Base-by-base conservation (phyloP, 2,797 vertebrate genomes). In the Sitta carolinensis region DNA sequence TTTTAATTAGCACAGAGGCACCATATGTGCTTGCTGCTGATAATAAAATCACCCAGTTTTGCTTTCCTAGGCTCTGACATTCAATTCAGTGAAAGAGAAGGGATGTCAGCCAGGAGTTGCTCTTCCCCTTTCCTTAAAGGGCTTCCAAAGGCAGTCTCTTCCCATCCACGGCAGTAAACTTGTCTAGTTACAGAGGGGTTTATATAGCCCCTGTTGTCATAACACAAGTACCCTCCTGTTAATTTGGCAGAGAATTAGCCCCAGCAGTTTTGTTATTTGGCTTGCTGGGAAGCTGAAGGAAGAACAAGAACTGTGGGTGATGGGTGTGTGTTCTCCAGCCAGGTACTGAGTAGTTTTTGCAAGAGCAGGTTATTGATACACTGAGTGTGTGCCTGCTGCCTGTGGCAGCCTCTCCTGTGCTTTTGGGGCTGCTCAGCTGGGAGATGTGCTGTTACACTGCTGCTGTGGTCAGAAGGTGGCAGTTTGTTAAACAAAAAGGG, bases 171-270 rank as follows among this genome's bases (percentile, higher is more conserved):
- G 48, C 67, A 63, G 12, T 59, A 34, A 58, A n/a, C 9, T 26
- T 17, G 2, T 29, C 27, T 78, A 0, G 40, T 55, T 80, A 20
- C 0, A 1, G 20, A 67, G 29, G 34, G 25, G 9, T 69, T 86
- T 30, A 8, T 15, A 0, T 19, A 30, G 55, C 12, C 13, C 13
- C 11, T 1, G 1, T 32, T 52, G 13, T 59, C 2, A 0, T 40
- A 22, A 7, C 15, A 26, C 0, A 2, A 22, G 30, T 42, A 25
- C 8, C 1, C 1, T 62, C 4, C 19, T 76, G 51, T 27, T 75
- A 26, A 12, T 63, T 45, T 61, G 29, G 20, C 10, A 16, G 36
- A 63, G 40, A 69, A 13, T 32, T 70, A 29, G 9, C 32, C 21
- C 45, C 29, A 51, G 54, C 9, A 62, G 2, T 47, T 69, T 40